These are phyloP conservation scores for Sylvia atricapilla DNA, from an alignment of 2,113 vertebrate species.

Conservation along the genomic window DNA sequence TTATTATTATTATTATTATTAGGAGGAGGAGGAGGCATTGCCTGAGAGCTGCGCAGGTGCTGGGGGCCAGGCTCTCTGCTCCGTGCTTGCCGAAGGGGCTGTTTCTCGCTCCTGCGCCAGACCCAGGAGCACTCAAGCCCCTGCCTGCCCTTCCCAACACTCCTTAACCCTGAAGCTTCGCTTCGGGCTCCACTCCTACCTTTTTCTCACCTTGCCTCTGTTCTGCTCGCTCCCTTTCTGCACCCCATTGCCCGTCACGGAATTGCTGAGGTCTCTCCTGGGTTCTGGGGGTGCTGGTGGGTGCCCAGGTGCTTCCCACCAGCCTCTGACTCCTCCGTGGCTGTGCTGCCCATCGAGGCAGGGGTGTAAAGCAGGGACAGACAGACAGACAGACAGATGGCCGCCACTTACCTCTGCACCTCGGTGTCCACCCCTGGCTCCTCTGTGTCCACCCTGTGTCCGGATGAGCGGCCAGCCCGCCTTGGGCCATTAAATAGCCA, in stretches of 20 bases:
- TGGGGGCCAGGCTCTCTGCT: neutral
- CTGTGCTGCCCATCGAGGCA: neutral
- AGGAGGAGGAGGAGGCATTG: neutral
- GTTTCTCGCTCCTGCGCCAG: accelerated
- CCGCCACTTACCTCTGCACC: neutral
- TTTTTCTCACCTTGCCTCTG: accelerated
- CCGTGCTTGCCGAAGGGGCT: neutral
- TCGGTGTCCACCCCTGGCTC: neutral
- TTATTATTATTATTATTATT: neutral
- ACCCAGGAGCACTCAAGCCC: neutral
- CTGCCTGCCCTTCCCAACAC: neutral
- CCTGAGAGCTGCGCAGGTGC: neutral
- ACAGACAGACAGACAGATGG: neutral
- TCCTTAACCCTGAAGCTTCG: accelerated
- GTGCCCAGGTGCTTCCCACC: neutral
- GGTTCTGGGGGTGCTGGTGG: neutral
- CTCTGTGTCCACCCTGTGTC: neutral
- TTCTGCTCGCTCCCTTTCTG: neutral
- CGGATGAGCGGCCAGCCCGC: neutral
- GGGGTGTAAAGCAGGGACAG: neutral
- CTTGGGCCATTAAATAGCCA: slow-evolving; percentile 27
- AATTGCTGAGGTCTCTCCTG: accelerated
- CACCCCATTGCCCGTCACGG: accelerated
- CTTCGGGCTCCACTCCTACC: neutral
- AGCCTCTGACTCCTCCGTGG: neutral